Evolutionary conservation across 2,888 invertebrate species (phyloP).

Genomic region (Pheosia tremula): DNA sequence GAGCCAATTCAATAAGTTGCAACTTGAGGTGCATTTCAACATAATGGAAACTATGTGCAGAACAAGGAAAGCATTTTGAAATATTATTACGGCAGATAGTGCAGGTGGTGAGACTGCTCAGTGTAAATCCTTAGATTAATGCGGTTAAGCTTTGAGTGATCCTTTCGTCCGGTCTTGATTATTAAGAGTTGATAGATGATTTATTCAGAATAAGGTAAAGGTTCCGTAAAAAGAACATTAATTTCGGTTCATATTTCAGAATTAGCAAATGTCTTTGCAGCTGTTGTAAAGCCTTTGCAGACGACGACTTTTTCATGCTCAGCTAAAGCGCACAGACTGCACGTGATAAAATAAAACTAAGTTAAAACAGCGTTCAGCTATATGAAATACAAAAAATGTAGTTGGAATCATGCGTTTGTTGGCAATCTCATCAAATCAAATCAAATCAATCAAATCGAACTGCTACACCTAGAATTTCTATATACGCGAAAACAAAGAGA

Average conservation of each 20-base stretch:
- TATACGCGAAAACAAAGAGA: slow-evolving; percentile 13
- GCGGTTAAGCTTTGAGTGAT: not conserved
- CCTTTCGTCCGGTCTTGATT: not conserved
- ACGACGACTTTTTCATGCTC: too few species aligned
- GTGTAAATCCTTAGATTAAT: slow-evolving; percentile 7
- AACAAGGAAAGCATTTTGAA: slow-evolving; percentile 15
- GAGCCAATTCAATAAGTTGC: slow-evolving; percentile 46
- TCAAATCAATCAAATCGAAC: too few species aligned
- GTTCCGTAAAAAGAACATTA: not conserved
- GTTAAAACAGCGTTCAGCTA: too few species aligned
- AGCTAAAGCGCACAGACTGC: too few species aligned
- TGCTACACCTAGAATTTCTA: slow-evolving; percentile 4
- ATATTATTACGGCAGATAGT: slow-evolving; percentile 12
- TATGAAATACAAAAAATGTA: too few species aligned
- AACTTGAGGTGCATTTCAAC: slow-evolving; percentile 39
- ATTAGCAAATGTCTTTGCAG: too few species aligned
- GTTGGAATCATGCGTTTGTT: not conserved
- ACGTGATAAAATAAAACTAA: too few species aligned
- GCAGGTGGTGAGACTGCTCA: slow-evolving; percentile 7
- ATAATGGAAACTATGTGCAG: slow-evolving; percentile 28
- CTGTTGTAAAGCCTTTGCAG: too few species aligned
- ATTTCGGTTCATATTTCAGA: not conserved
- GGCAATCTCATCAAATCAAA: too few species aligned
- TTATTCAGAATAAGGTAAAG: slow-evolving; percentile 1
- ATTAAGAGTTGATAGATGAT: not conserved